These are phyloP conservation scores for Proteles cristata DNA, from an alignment of 2,113 vertebrate genomes.

Conservation along the genomic window DNA sequence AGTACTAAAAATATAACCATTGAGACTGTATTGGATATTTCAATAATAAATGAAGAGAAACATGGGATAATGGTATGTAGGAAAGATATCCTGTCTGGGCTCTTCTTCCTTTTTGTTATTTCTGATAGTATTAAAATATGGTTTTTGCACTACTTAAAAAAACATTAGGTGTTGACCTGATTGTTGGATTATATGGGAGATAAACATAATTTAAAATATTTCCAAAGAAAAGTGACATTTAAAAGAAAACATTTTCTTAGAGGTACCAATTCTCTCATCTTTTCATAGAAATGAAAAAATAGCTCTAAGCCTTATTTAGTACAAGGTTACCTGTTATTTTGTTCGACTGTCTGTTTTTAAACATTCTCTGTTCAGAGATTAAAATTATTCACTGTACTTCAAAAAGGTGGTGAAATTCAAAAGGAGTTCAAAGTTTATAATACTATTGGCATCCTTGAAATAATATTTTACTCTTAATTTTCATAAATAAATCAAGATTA, in stretches of 20 bases:
- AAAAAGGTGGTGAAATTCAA: neutral
- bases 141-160: neutral
- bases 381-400: neutral
- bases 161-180: neutral
- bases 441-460: neutral
- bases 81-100: neutral
- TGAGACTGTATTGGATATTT: neutral
- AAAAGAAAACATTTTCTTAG: neutral
- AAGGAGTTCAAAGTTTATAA: neutral
- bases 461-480: neutral
- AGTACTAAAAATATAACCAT: neutral
- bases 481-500: neutral
- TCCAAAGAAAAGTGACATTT: neutral
- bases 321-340: neutral
- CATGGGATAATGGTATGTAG: neutral
- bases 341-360: neutral
- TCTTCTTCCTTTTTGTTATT: neutral
- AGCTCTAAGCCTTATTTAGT: neutral
- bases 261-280: neutral
- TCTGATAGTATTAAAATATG: neutral
- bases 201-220: neutral
- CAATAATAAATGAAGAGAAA: neutral
- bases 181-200: neutral
- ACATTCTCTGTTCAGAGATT: neutral
- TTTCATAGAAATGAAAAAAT: conserved; percentile 2